Evolutionary conservation across 2,113 vertebrate genomes (phyloP).

Genomic region (Blennius ocellaris): DNA sequence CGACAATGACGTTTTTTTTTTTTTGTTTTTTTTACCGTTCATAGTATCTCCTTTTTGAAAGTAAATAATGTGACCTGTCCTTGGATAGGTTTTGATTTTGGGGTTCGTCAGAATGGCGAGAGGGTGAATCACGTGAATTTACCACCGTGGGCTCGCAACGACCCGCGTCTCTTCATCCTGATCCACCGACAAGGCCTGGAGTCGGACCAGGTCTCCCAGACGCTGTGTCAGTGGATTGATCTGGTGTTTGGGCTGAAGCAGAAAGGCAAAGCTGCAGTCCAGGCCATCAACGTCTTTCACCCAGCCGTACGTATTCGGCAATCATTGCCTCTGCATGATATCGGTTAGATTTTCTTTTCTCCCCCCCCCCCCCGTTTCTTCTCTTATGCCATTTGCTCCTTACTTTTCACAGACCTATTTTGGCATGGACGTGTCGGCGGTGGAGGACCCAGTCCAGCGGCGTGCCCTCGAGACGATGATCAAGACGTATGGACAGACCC

Average conservation of each 20-base stretch:
- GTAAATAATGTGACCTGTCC: background rate
- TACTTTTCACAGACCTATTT: slow-evolving; percentile 90
- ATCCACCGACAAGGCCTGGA: slow-evolving; percentile 97
- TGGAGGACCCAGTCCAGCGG: slow-evolving; percentile 97
- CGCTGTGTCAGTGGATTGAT: slow-evolving; percentile 98
- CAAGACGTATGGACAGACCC: slow-evolving; percentile 97
- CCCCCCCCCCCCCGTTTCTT: too few relatives aligned
- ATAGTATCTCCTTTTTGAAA: too few relatives aligned
- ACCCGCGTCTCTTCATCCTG: slow-evolving; percentile 95
- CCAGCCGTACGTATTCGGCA: slow-evolving; percentile 88
- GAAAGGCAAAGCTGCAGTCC: slow-evolving; percentile 96
- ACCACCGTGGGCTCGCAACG: slow-evolving; percentile 96
- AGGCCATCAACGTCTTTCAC: slow-evolving; percentile 99
- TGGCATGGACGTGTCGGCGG: slow-evolving; percentile 98
- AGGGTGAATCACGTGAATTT: slow-evolving; percentile 97
- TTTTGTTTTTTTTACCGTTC: too few relatives aligned
- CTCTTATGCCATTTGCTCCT: background rate
- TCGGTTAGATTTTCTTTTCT: background rate
- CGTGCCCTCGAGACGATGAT: slow-evolving; percentile 99
- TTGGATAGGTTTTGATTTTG: slow-evolving; percentile 95
- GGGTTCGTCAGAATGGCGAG: slow-evolving; percentile 96
- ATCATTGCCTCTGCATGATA: background rate
- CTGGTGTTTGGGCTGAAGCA: slow-evolving; percentile 98
- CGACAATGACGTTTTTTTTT: too few relatives aligned
- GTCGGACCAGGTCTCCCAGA: slow-evolving; percentile 96